A percentile compares a stretch with the other conserved stretches of the same genome.
phyloP scores from a whole-genome alignment of 2,797 vertebrate genomes.

The Macroramphosus scolopax region DNA sequence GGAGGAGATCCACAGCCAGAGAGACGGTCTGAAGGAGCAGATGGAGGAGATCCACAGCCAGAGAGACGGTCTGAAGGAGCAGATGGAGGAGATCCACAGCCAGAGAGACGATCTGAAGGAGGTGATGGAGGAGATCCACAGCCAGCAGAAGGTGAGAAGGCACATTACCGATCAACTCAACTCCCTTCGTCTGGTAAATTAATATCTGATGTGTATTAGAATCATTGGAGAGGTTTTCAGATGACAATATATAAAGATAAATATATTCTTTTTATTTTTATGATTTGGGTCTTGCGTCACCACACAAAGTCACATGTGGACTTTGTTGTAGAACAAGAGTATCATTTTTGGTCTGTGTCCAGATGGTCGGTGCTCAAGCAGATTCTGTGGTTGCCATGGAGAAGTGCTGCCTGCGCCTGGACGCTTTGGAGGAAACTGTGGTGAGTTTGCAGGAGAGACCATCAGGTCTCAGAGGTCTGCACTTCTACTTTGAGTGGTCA shows the following conservation, averaged over 20 bases:
- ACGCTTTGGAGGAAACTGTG: slow-evolving; percentile 53
- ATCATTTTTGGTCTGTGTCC: slow-evolving; percentile 16
- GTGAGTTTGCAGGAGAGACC: too few species aligned
- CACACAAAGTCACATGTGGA: too few species aligned
- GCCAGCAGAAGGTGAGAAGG: slow-evolving; percentile 50
- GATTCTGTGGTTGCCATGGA: slow-evolving; percentile 36
- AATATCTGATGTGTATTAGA: too few species aligned
- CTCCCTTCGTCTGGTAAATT: too few species aligned
- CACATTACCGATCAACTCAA: too few species aligned
- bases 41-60: slow-evolving; percentile 47
- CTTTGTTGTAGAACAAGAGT: too few species aligned
- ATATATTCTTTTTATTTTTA: too few species aligned
- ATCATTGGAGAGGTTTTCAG: too few species aligned
- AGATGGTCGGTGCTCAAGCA: slow-evolving; percentile 25
- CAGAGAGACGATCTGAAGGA: slow-evolving; percentile 57
- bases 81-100: slow-evolving; percentile 62
- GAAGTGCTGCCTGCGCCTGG: slow-evolving; percentile 56
- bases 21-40: slow-evolving; percentile 42
- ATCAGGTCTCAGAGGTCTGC: too few species aligned
- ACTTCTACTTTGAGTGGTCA: too few species aligned
- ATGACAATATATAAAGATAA: too few species aligned
- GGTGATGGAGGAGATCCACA: slow-evolving; percentile 45
- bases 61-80: slow-evolving; percentile 51
- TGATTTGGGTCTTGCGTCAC: too few species aligned
- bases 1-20: slow-evolving; percentile 67